Conservation (phyloP, 2,797 vertebrate genomes). For the Xiphophorus birchmanni region DNA sequence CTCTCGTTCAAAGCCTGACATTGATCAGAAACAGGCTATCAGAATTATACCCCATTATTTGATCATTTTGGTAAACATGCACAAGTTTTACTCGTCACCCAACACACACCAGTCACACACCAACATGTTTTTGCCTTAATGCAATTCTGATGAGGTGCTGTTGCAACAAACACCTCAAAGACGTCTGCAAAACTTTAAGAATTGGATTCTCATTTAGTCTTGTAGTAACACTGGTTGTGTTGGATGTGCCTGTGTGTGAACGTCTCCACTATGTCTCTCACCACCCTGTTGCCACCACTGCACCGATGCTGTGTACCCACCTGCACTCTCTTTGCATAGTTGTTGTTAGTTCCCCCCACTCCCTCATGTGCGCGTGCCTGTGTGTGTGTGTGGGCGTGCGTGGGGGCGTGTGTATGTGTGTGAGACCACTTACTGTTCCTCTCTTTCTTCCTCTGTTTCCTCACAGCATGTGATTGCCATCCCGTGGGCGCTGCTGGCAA, state of each 20-base stretch:
- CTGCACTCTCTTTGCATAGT: slow-evolving; percentile 62
- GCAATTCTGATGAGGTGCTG: background rate
- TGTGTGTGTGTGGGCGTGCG: slow-evolving; percentile 33
- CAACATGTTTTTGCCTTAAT: background rate
- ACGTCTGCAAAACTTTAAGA: background rate
- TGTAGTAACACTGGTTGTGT: slow-evolving; percentile 6
- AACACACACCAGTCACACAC: slow-evolving; percentile 31
- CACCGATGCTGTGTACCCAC: slow-evolving; percentile 54
- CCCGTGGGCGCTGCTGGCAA: slow-evolving; percentile 97
- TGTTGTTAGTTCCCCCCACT: slow-evolving; percentile 57
- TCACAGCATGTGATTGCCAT: slow-evolving; percentile 96
- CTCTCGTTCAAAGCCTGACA: slow-evolving; percentile 58
- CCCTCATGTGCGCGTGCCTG: slow-evolving; percentile 17
- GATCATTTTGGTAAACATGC: slow-evolving; percentile 65
- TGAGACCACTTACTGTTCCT: slow-evolving; percentile 75
- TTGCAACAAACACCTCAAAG: slow-evolving; percentile 3
- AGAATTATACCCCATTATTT: slow-evolving; percentile 71
- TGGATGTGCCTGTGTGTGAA: slow-evolving; percentile 49
- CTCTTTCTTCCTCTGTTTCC: slow-evolving; percentile 80
- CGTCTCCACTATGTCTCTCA: slow-evolving; percentile 62
- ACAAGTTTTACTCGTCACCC: slow-evolving; percentile 32
- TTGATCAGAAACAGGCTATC: slow-evolving; percentile 75
- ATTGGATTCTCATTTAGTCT: slow-evolving; percentile 1
- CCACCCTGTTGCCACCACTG: slow-evolving; percentile 50
- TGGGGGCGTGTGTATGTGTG: slow-evolving; percentile 35